A percentile compares a stretch with the other conserved stretches of the same genome.
These are phyloP conservation scores for Apodemus sylvaticus DNA, from an alignment of 2,113 vertebrate species.

Conservation along the genomic window DNA sequence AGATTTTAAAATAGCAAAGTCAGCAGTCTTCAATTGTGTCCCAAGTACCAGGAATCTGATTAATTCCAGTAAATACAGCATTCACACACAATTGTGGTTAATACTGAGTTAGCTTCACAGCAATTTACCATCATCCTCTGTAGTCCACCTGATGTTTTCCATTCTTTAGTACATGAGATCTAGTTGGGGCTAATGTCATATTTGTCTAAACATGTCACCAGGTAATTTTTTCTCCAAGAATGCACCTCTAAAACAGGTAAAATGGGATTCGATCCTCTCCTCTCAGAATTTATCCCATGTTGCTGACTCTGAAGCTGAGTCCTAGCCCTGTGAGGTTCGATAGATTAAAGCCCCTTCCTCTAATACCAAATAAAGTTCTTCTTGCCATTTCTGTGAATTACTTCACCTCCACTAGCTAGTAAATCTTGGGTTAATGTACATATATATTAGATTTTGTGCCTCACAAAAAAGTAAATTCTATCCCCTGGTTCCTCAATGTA, in stretches of 20 bases:
- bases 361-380: not conserved
- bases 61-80: not conserved
- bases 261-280: not conserved
- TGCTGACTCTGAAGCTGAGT: not conserved
- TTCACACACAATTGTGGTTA: not conserved
- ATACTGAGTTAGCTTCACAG: not conserved
- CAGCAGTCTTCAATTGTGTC: not conserved
- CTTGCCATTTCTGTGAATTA: not conserved
- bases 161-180: not conserved
- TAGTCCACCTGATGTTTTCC: not conserved
- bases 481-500: not conserved
- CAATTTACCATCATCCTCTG: not conserved
- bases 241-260: not conserved
- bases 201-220: not conserved
- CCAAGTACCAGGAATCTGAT: not conserved
- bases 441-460: not conserved
- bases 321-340: not conserved
- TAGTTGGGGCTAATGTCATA: not conserved
- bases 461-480: not conserved
- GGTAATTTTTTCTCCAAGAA: not conserved
- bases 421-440: not conserved
- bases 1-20: not conserved
- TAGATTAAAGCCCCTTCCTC: not conserved
- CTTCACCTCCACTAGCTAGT: not conserved
- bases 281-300: not conserved